Conservation (phyloP, 2,113 vertebrate genomes). For the Empidonax alnorum region DNA sequence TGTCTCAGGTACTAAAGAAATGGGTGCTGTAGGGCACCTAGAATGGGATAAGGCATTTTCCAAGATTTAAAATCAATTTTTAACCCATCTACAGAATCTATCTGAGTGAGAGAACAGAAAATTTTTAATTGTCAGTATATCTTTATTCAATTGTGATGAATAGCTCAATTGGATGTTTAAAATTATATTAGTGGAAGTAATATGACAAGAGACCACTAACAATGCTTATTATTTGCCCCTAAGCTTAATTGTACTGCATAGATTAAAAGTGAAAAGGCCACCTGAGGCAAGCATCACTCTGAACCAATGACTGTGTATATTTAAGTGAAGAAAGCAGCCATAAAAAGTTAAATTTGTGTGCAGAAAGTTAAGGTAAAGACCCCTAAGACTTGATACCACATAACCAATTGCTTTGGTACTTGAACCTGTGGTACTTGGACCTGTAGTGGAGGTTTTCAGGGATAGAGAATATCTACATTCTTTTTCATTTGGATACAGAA, state of each 20-base stretch:
- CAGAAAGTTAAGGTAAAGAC: neutral
- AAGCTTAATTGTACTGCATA: neutral
- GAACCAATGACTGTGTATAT: neutral
- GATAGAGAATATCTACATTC: neutral
- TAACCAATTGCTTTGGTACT: neutral
- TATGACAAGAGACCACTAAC: neutral
- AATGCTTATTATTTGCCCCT: neutral
- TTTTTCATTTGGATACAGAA: neutral
- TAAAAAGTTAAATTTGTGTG: neutral
- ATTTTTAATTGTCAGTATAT: neutral
- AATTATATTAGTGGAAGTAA: conserved; percentile 3
- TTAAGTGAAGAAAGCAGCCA: neutral
- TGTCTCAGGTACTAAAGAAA: neutral
- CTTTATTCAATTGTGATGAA: neutral
- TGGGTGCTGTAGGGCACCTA: neutral
- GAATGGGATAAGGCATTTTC: neutral
- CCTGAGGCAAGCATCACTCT: neutral
- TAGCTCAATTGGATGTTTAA: neutral
- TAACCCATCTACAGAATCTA: neutral
- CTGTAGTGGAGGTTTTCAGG: neutral
- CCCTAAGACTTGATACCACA: neutral
- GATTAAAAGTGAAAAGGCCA: conserved; percentile 2
- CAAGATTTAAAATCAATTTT: neutral
- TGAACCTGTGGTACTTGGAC: neutral
- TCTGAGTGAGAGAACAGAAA: neutral